A percentile compares a stretch with the other conserved stretches of the same genome.
phyloP scores from a whole-genome alignment of 2,797 vertebrate genomes.

The Acanthis flammea region DNA sequence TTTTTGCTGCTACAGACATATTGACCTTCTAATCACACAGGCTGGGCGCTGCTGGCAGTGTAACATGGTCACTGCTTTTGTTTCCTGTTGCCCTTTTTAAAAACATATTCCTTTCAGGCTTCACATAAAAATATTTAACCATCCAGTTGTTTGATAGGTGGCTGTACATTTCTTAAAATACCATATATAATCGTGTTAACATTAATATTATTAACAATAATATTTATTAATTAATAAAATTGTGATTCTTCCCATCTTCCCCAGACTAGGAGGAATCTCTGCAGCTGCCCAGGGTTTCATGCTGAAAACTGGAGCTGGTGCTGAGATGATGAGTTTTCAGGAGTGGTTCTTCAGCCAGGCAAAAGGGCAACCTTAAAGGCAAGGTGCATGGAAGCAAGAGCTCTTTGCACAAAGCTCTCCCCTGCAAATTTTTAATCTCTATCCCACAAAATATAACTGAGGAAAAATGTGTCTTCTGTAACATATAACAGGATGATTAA shows the following conservation, averaged over 20 bases:
- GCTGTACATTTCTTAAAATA: not conserved
- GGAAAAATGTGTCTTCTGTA: not conserved
- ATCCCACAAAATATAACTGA: not conserved
- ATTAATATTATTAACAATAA: not conserved
- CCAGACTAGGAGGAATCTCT: not conserved
- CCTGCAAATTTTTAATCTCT: not conserved
- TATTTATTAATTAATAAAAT: not conserved
- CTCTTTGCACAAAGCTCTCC: not conserved
- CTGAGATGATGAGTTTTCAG: not conserved
- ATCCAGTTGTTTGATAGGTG: not conserved
- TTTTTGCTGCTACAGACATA: not conserved
- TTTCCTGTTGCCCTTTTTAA: not conserved
- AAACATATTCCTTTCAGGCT: not conserved
- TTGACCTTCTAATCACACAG: constrained; percentile 30
- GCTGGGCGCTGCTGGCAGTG: not conserved
- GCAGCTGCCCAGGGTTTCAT: not conserved
- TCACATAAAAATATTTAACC: not conserved
- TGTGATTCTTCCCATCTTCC: not conserved
- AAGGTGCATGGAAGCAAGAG: not conserved
- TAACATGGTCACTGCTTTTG: not conserved
- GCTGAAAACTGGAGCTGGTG: not conserved
- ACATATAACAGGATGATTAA: not conserved
- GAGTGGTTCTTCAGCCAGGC: not conserved
- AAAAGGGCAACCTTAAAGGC: not conserved
- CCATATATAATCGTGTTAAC: not conserved